Percentiles rank a stretch among this genome's conserved stretches.
phyloP scores from a whole-genome alignment of 2,113 vertebrate species.

The Bettongia penicillata region DNA sequence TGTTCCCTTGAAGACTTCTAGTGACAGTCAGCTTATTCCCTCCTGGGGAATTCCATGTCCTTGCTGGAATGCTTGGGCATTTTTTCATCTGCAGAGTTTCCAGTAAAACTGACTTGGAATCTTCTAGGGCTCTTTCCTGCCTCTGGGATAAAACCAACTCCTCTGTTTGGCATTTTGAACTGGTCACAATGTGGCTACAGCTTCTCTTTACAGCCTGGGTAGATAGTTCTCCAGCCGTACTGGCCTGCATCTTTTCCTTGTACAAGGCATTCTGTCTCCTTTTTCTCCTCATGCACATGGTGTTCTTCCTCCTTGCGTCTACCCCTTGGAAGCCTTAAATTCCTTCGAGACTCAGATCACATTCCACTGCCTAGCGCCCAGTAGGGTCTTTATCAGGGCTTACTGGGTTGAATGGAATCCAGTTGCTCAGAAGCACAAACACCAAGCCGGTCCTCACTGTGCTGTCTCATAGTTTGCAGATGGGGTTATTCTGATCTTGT shows the following conservation, averaged over 20 bases:
- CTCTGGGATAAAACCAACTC: neutral
- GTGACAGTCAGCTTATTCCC: neutral
- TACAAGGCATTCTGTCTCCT: no score
- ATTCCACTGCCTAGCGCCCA: neutral
- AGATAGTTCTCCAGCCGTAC: neutral
- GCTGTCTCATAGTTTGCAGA: constrained; percentile 90
- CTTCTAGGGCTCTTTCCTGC: neutral
- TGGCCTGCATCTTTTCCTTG: neutral
- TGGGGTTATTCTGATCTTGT: constrained; percentile 92
- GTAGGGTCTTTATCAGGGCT: neutral
- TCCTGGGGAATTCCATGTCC: neutral
- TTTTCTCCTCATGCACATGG: neutral
- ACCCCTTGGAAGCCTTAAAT: neutral
- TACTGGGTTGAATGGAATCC: neutral
- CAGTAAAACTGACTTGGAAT: neutral
- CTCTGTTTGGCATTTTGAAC: neutral
- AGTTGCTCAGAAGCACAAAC: fast-evolving
- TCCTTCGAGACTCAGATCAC: neutral
- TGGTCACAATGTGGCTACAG: neutral
- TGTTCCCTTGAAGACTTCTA: neutral
- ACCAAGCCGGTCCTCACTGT: neutral
- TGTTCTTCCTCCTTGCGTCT: neutral
- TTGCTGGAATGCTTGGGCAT: neutral
- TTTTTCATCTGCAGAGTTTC: neutral
- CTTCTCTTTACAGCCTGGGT: neutral